phyloP scores from a whole-genome alignment of 2,113 vertebrate genomes.

The Rhinolophus ferrumequinum region DNA sequence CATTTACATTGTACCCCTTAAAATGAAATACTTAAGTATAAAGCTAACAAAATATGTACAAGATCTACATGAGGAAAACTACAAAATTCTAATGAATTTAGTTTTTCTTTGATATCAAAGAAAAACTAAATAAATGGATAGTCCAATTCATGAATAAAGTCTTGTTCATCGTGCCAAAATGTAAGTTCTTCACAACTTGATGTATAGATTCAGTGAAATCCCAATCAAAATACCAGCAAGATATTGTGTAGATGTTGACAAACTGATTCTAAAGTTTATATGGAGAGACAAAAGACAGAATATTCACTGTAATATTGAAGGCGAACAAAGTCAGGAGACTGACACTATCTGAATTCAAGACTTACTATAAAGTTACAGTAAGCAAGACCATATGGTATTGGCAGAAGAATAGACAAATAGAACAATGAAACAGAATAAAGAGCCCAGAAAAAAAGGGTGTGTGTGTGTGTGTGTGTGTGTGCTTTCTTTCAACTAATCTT shows the following conservation, averaged over 20 bases:
- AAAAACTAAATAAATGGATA: not conserved
- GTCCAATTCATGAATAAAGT: not conserved
- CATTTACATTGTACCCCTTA: not conserved
- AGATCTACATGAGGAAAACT: not conserved
- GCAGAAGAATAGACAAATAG: not conserved
- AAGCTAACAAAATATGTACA: not conserved
- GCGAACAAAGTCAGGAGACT: not conserved
- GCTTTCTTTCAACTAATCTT: not conserved
- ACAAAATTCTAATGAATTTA: not conserved
- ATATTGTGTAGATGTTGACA: not conserved
- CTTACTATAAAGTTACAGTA: not conserved
- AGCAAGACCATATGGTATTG: not conserved
- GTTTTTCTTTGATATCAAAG: not conserved
- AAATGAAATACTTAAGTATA: not conserved
- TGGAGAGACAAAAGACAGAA: not conserved
- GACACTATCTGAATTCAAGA: not conserved
- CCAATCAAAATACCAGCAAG: not conserved
- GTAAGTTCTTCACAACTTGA: not conserved
- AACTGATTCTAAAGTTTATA: not conserved
- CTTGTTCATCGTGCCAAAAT: not conserved
- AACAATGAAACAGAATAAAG: not conserved
- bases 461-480: too few relatives aligned
- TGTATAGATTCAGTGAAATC: not conserved
- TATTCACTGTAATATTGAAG: not conserved
- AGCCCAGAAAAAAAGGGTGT: too few relatives aligned